Base-by-base conservation (phyloP, 2,797 vertebrate species). In the Pseudopleuronectes americanus region DNA sequence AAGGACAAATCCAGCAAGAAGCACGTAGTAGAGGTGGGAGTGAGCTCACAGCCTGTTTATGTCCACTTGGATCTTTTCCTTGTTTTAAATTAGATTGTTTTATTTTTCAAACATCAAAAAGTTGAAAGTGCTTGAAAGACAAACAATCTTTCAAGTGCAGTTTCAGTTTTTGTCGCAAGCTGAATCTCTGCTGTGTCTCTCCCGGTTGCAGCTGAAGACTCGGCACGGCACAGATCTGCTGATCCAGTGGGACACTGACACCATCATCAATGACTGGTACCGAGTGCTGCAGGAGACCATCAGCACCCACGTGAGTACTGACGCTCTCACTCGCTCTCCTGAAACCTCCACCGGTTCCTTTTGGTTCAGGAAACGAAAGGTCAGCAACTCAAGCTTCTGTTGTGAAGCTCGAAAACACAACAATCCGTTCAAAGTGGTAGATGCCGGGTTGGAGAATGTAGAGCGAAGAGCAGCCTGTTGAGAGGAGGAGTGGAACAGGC, bases 1-100 rank as follows among this genome's bases (percentile, higher is more conserved):
- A 99, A 97, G 83, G 97, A 99, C 76, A 99, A 98, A 89, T 98
- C 97, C 77, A 99, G 97, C 94, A 99, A 98, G 78, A 93, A 93
- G 75, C 45, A 93, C 4, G 90, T 92, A 0, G 9, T 91, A 9
- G 91, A 92, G 90, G 91, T 92, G 54, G 10, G 51, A 2, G 3
- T 38, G 38, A 43, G 28, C 48, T 48, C 23, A 9, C 3, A 10
- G 0, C n/a, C 8, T 1, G 22, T 12, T 17, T n/a, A 17, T 21
- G 22, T 38, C 21, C 7, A 6, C 4, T 45, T 16, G 3, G 0
- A 21, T 9, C 4, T 51, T 36, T 48, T 47, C 0, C 2, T 38
- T 38, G 31, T 33, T 12, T 38, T 36, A 2, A 12, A 36, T 38
- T 12, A 13, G 36, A 12, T 38, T 38, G 36, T 38, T 38, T 13